phyloP scores from a whole-genome alignment of 2,888 invertebrate genomes.

The Drosophila dives region DNA sequence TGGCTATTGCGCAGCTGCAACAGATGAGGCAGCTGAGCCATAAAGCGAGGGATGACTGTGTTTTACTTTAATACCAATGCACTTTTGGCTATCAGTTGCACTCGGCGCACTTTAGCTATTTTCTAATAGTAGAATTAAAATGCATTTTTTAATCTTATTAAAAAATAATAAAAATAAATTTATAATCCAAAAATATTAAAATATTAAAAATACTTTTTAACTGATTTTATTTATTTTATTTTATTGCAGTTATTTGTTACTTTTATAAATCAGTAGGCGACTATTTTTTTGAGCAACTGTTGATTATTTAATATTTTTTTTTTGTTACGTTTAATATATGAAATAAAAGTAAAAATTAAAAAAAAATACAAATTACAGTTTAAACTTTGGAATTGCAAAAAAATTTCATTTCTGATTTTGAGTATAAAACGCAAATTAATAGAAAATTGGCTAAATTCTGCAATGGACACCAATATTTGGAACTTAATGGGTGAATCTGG shows the following conservation, averaged over 20 bases:
- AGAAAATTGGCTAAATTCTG: conserved; percentile 10
- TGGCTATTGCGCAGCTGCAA: conserved; percentile 46
- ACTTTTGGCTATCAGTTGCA: neutral
- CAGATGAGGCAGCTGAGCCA: conserved; percentile 9
- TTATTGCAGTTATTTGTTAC: neutral
- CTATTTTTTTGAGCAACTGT: neutral
- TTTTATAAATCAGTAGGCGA: conserved; percentile 15
- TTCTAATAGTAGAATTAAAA: neutral
- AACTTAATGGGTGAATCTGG: conserved; percentile 52
- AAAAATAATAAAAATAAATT: too few species aligned
- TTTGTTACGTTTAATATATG: conserved; percentile 16
- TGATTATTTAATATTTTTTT: neutral
- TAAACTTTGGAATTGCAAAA: conserved; percentile 3
- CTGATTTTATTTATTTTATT: too few species aligned
- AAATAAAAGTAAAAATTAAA: conserved; percentile 19
- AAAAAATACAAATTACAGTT: neutral
- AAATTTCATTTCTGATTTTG: conserved; percentile 11
- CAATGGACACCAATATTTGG: conserved; percentile 57
- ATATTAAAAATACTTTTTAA: too few species aligned
- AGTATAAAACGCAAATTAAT: neutral
- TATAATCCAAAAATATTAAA: too few species aligned
- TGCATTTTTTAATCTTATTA: neutral
- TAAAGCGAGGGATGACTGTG: neutral
- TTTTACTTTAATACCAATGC: neutral
- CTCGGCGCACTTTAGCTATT: neutral